Evolutionary conservation across 2,888 invertebrate species (phyloP).

Genomic region (Microctonus aethiopoides): DNA sequence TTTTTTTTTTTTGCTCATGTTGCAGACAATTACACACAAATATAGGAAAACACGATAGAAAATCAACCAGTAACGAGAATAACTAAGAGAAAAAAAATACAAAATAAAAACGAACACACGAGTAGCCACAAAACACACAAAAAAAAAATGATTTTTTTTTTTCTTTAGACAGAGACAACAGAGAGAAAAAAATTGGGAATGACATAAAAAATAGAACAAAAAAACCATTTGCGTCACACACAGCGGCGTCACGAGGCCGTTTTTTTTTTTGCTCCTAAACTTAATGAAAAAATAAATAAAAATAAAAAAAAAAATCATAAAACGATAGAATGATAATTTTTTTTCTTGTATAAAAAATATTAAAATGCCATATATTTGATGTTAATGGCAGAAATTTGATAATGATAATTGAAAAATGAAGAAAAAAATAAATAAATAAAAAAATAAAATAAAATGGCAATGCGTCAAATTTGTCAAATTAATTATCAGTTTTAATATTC

Average conservation of each 20-base stretch:
- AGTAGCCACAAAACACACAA: slow-evolving; percentile 7
- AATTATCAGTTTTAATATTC: background rate
- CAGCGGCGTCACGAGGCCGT: slow-evolving; percentile 56
- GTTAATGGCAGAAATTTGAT: too few relatives aligned
- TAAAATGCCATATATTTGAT: too few relatives aligned
- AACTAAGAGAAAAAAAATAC: slow-evolving; percentile 23
- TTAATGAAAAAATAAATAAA: slow-evolving; percentile 8
- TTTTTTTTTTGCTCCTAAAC: slow-evolving; percentile 26
- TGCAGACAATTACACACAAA: slow-evolving; percentile 50
- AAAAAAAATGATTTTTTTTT: slow-evolving; percentile 30
- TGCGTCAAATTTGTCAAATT: background rate
- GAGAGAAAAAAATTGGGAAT: slow-evolving; percentile 33
- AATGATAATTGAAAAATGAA: too few relatives aligned
- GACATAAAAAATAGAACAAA: slow-evolving; percentile 50
- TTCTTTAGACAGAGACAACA: slow-evolving; percentile 37
- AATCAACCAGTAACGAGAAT: slow-evolving; percentile 33
- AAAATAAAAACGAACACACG: slow-evolving; percentile 40
- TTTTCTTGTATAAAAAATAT: too few relatives aligned
- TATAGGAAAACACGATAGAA: slow-evolving; percentile 38
- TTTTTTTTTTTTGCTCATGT: slow-evolving; percentile 34
- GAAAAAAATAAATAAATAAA: too few relatives aligned
- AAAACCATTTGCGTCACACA: slow-evolving; percentile 50
- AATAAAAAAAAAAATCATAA: background rate
- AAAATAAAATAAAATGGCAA: background rate
- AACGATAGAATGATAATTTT: too few relatives aligned